phyloP scores from a whole-genome alignment of 2,888 invertebrate genomes.

The Andrena fulva region DNA sequence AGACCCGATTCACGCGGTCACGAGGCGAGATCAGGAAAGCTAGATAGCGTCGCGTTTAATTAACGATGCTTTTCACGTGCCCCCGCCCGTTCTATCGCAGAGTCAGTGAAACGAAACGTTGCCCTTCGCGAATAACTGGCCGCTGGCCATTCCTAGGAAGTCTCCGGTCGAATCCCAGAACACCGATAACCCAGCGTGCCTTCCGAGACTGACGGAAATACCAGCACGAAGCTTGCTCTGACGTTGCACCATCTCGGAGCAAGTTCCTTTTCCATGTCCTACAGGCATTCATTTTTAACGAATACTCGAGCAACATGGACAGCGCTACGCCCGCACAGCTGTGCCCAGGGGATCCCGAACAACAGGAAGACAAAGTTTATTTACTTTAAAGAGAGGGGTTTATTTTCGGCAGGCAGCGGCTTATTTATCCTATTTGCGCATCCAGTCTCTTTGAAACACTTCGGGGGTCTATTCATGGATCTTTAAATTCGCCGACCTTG shows the following conservation, averaged over 20 bases:
- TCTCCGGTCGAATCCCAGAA: neutral
- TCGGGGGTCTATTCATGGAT: neutral
- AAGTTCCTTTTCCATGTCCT: neutral
- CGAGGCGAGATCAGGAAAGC: constrained; percentile 41
- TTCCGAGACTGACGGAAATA: neutral
- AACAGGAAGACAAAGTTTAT: constrained; percentile 7
- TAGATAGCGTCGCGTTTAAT: constrained; percentile 54
- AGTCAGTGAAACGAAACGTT: constrained; percentile 8
- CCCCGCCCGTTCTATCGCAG: neutral
- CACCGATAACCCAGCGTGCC: neutral
- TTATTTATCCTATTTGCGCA: constrained; percentile 10
- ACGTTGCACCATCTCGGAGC: neutral
- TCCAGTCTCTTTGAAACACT: neutral
- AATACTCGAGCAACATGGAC: too few relatives aligned
- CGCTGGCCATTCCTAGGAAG: neutral
- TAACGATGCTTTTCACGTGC: constrained; percentile 55
- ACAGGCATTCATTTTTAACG: too few relatives aligned
- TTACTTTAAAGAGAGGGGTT: neutral
- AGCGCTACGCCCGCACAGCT: too few relatives aligned
- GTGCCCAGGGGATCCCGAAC: too few relatives aligned
- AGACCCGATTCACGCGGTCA: constrained; percentile 41
- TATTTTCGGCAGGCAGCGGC: neutral
- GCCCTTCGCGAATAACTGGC: constrained; percentile 31
- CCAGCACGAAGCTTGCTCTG: neutral
- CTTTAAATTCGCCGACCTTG: neutral